Conservation (phyloP, 2,888 invertebrate genomes). For the Leptopilina myrica region DNA sequence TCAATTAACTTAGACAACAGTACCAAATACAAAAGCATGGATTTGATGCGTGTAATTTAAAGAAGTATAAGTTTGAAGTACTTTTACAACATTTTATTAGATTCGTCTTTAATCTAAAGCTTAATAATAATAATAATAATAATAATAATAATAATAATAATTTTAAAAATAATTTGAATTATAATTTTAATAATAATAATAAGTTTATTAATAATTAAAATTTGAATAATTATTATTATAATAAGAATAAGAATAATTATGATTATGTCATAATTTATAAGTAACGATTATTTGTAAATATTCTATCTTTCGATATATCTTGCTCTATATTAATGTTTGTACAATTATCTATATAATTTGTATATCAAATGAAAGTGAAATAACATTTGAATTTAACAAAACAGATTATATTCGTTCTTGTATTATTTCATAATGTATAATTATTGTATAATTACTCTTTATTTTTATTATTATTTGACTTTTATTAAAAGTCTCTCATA, state of each 20-base stretch:
- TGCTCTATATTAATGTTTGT: constrained; percentile 68
- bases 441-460: neutral
- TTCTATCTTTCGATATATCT: constrained; percentile 58
- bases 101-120: constrained; percentile 65
- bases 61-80: constrained; percentile 28
- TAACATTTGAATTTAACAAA: constrained; percentile 57
- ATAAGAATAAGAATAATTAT: constrained; percentile 51
- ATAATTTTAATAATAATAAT: too few relatives aligned
- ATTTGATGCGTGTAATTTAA: constrained; percentile 9
- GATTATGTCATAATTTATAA: constrained; percentile 60
- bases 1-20: neutral
- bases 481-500: neutral
- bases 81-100: constrained; percentile 61
- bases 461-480: neutral
- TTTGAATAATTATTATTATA: constrained; percentile 35
- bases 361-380: constrained; percentile 64
- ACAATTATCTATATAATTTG: constrained; percentile 66
- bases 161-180: too few relatives aligned
- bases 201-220: too few relatives aligned
- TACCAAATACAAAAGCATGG: neutral
- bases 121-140: constrained; percentile 58
- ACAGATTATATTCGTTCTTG: constrained; percentile 32
- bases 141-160: constrained; percentile 18
- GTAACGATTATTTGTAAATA: constrained; percentile 67
- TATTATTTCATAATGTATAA: neutral